Percentiles rank a stretch among this genome's conserved stretches.
These are phyloP conservation scores for Meteorus sp. DNA, from an alignment of 1,140 invertebrate species.

Conservation along the genomic window DNA sequence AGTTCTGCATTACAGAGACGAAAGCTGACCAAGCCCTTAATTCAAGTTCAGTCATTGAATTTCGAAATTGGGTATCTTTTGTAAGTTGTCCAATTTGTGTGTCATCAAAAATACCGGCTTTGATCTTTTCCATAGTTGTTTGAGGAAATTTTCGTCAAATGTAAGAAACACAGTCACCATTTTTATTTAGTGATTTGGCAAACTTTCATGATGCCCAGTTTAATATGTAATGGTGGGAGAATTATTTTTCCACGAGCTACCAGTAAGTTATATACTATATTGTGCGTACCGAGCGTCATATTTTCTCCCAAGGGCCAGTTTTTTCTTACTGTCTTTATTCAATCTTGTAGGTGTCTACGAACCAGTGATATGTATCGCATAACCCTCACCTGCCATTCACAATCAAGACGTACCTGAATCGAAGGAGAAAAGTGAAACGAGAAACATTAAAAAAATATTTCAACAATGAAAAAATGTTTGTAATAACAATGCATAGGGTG, in stretches of 20 bases:
- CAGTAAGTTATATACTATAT: slow-evolving; percentile 34
- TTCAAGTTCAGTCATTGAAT: slow-evolving; percentile 15
- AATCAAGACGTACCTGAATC: too few species aligned
- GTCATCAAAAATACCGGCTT: slow-evolving; percentile 34
- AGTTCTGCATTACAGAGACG: slow-evolving; percentile 21
- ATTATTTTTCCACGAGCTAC: slow-evolving; percentile 33
- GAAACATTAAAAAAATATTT: too few species aligned
- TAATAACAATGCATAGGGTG: not conserved
- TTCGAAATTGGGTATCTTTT: slow-evolving; percentile 26
- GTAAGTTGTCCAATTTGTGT: slow-evolving; percentile 36
- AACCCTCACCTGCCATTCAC: too few species aligned
- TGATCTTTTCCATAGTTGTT: slow-evolving; percentile 33
- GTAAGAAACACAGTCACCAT: slow-evolving; percentile 28
- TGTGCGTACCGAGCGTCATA: slow-evolving; percentile 30
- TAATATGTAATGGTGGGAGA: slow-evolving; percentile 46
- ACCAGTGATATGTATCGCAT: too few species aligned
- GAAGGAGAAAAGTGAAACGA: too few species aligned
- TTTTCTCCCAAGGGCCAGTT: slow-evolving; percentile 27
- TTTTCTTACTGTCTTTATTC: slow-evolving; percentile 30
- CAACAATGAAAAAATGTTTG: not conserved
- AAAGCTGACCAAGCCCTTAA: slow-evolving; percentile 17
- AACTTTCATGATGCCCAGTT: slow-evolving; percentile 45
- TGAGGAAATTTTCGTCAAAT: slow-evolving; percentile 27
- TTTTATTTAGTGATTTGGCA: slow-evolving; percentile 40
- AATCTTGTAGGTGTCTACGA: too few species aligned